Evolutionary conservation across 2,113 vertebrate genomes (phyloP).

Genomic region (Ptilorrhoa leucosticta): DNA sequence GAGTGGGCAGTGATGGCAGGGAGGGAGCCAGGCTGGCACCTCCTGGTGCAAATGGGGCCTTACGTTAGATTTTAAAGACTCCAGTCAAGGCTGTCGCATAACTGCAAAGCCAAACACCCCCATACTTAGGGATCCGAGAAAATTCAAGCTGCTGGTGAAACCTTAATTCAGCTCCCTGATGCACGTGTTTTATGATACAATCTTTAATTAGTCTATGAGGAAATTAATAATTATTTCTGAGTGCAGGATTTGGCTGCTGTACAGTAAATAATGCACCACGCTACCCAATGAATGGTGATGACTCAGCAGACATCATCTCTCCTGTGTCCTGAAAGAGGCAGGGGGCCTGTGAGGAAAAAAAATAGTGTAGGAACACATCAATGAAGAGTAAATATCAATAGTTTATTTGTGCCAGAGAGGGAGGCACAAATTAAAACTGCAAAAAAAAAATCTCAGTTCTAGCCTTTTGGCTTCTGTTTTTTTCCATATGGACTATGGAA

Average conservation of each 20-base stretch:
- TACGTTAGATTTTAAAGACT: neutral
- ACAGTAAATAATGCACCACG: neutral
- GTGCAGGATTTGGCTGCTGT: neutral
- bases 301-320: conserved; percentile 27
- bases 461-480: neutral
- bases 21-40: neutral
- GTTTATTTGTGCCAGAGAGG: neutral
- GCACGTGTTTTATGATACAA: neutral
- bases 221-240: conserved; percentile 37
- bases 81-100: neutral
- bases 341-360: neutral
- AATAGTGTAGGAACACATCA: neutral
- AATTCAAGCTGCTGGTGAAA: neutral
- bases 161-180: neutral
- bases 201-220: conserved; percentile 43
- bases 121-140: neutral
- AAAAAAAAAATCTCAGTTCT: neutral
- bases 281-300: neutral
- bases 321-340: neutral
- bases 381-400: neutral
- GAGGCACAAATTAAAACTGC: neutral
- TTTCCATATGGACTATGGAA: neutral
- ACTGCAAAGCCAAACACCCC: neutral
- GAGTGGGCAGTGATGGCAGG: neutral
- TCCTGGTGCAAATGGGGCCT: neutral